Evolutionary conservation across 2,113 vertebrate species (phyloP), one percentile per base, ranked within the genome.

Genomic region (Salvelinus fontinalis): DNA sequence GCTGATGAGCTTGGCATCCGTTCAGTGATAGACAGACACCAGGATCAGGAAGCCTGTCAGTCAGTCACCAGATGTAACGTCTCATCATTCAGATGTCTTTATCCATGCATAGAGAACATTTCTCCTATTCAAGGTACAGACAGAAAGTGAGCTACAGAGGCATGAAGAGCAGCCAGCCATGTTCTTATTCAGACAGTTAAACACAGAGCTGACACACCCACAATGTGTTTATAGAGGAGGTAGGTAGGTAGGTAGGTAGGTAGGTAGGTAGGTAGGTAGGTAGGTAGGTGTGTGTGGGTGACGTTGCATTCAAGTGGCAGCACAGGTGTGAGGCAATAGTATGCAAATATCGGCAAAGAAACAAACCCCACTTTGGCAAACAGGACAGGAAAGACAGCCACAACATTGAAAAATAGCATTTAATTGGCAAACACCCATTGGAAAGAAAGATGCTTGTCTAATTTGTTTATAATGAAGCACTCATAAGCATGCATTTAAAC

Each of bases 261-360:
- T 68, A 39, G 79, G 76, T 49, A n/a, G 22, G 31, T 13, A 77
- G 74, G 67, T 39, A 7, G 20, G 14, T 49, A n/a, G 22, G 31
- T 13, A 76, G 74, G 67, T 68, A n/a, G n/a, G 16, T 20, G 31
- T n/a, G 62, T 26, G 62, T 26, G 62, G 71, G 78, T 77, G 71
- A 16, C 18, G 22, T 1, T 75, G n/a, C 26, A 54, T 7, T 44
- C 12, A 26, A 71, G 57, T 31, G 60, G 64, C 39, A 39, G 24
- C 20, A 9, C 27, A 76, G 76, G 75, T 87, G 84, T 81, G 62
- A 75, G 5, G 16, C 66, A 82, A 86, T 84, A 67, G 70, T 39
- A 8, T n/a, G 69, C 80, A 81, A 75, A 70, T 64, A 70, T 54
- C 49, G 68, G 60, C 34, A 27, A 77, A 85, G 67, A 66, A 81